These are phyloP conservation scores for Heterotis niloticus DNA, from an alignment of 2,113 vertebrate genomes.

Conservation along the genomic window DNA sequence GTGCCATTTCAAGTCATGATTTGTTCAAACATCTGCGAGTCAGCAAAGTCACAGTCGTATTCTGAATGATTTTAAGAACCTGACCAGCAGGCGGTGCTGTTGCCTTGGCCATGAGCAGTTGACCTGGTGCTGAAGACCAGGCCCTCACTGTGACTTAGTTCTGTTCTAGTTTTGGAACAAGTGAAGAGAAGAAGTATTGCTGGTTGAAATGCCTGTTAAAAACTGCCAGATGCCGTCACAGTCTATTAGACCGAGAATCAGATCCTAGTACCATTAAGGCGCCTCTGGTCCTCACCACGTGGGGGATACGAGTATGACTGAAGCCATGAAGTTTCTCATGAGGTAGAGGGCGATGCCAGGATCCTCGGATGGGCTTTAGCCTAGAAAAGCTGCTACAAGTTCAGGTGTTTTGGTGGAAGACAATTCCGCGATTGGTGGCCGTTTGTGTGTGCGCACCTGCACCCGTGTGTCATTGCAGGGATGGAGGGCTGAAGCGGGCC, in stretches of 20 bases:
- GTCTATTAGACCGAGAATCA: not conserved
- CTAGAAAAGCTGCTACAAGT: too few species aligned
- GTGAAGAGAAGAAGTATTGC: not conserved
- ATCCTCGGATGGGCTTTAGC: not conserved
- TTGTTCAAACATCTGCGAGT: too few species aligned
- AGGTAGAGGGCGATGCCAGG: too few species aligned
- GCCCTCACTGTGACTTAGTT: not conserved
- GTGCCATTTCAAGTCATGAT: too few species aligned
- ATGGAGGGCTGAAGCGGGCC: conserved; percentile 82
- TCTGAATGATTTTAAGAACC: not conserved
- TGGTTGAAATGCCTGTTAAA: not conserved
- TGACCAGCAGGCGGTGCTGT: conserved; percentile 5
- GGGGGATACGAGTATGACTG: too few species aligned
- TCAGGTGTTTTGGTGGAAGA: too few species aligned
- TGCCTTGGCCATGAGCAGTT: not conserved
- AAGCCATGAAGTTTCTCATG: too few species aligned
- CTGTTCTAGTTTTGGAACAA: not conserved
- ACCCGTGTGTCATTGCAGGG: conserved; percentile 66
- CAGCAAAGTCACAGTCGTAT: not conserved
- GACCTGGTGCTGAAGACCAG: not conserved
- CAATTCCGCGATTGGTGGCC: too few species aligned
- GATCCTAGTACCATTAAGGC: not conserved
- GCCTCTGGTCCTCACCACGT: not conserved
- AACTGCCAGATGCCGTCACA: not conserved
- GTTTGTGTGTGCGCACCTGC: conserved; percentile 18